Evolutionary conservation across 2,888 invertebrate genomes (phyloP), one percentile per base, ranked within the genome.

Genomic region (Acutogordius australiensis): DNA sequence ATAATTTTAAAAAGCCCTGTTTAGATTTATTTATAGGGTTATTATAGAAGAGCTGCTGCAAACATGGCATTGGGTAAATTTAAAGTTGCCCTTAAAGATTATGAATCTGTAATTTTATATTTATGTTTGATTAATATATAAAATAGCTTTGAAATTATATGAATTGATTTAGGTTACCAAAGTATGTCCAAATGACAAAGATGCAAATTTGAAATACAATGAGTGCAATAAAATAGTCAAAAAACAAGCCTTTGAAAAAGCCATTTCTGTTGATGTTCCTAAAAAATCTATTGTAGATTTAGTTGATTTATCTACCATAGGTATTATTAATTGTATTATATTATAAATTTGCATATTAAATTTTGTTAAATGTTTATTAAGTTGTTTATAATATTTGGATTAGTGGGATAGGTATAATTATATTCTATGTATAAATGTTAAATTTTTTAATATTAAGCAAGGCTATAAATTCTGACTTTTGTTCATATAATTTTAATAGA

Each of bases 41-140:
- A 88, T 70, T 99, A 94, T 71, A 78, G 97, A 67, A 77, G 94
- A 68, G 97, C 94, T 0, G 86, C 87, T 1, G 82, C 97, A 30
- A 79, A 88, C 68, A 94, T 99, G 91, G 85, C 91, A 28, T 73
- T 94, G 68, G 91, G 94, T 65, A 90, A 90, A 75, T 91, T 87
- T 72, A 91, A 90, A 75, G 77, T 82, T 73, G 97, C 97, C 8
- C 77, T 94, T 64, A 82, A 81, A 71, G 94, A 97, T 75, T 94
- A 85, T 75, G 90, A 91, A 79, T 81, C 83, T 71, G 87, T 87
- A 75, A 77, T 79, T 76, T 45, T 51, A 37, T 37, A 37, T 13
- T 37, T 13, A 13, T 37, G 8, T 37, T 37, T 13, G 37, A 8
- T 37, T 18, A 13, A 37, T 13, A 37, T 37, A 13, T 37, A 13